Percentiles rank a stretch among this genome's conserved stretches.
These are phyloP conservation scores for Sinocyclocheilus grahami DNA, from an alignment of 2,113 vertebrate species.

Conservation along the genomic window DNA sequence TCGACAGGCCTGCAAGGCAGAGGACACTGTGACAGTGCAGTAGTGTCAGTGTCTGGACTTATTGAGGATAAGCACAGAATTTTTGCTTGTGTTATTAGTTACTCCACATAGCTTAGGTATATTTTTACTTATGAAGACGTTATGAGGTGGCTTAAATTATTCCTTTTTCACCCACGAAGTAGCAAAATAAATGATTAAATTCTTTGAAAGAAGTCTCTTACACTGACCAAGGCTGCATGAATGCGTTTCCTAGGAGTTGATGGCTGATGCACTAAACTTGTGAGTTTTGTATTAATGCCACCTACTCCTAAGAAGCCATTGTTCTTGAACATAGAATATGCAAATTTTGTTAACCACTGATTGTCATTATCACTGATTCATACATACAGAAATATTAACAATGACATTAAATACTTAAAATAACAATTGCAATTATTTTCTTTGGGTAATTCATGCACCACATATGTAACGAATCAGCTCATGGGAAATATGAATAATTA, in stretches of 20 bases:
- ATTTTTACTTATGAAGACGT: background rate
- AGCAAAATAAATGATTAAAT: background rate
- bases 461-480: too few relatives aligned
- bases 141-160: slow-evolving; percentile 11
- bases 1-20: slow-evolving; percentile 1
- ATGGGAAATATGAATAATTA: too few relatives aligned
- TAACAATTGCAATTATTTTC: too few relatives aligned
- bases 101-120: slow-evolving; percentile 1
- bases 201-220: background rate
- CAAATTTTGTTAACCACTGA: background rate
- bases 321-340: slow-evolving; percentile 28
- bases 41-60: slow-evolving; percentile 6
- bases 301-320: slow-evolving; percentile 48
- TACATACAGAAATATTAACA: background rate
- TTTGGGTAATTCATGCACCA: too few relatives aligned
- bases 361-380: background rate
- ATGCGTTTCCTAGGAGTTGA: background rate
- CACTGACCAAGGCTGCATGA: background rate
- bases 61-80: slow-evolving; percentile 30
- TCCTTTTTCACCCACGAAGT: background rate
- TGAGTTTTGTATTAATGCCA: slow-evolving; percentile 54
- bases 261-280: slow-evolving; percentile 7
- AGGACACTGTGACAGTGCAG: slow-evolving; percentile 6
- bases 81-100: slow-evolving; percentile 52
- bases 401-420: background rate